Conservation (phyloP, 2,797 vertebrate genomes). For the Peromyscus melanophrys region DNA sequence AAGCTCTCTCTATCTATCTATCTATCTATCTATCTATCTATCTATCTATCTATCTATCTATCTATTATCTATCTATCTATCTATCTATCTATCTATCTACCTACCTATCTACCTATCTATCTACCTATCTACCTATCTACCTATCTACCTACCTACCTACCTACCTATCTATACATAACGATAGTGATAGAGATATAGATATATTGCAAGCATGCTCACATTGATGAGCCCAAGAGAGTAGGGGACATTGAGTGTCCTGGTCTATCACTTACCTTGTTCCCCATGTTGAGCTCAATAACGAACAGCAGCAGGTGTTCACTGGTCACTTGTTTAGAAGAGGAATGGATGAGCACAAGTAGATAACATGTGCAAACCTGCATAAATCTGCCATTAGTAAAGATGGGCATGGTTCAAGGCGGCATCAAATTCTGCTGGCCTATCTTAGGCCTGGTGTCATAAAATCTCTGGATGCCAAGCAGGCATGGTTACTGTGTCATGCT, state of each 20-base stretch:
- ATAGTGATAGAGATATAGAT: background rate
- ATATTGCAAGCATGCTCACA: background rate
- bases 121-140: background rate
- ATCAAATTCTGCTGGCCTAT: constrained; percentile 60
- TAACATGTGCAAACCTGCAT: background rate
- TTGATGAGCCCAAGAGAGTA: background rate
- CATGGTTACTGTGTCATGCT: background rate
- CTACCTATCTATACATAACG: background rate
- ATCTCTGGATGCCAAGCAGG: background rate
- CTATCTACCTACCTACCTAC: background rate
- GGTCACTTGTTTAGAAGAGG: background rate
- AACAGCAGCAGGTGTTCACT: constrained; percentile 21
- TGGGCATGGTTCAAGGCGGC: background rate
- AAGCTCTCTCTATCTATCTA: background rate
- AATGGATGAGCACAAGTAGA: constrained; percentile 20
- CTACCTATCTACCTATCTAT: too few relatives aligned
- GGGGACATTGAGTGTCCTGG: background rate
- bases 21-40: too few relatives aligned
- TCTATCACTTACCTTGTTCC: background rate
- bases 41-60: too few relatives aligned
- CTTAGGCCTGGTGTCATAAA: background rate
- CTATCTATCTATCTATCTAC: background rate
- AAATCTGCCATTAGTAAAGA: constrained; percentile 21
- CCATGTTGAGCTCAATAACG: background rate
- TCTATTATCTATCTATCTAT: too few relatives aligned